phyloP scores from a whole-genome alignment of 2,113 vertebrate genomes.

The Tenebrosternarchus preto region DNA sequence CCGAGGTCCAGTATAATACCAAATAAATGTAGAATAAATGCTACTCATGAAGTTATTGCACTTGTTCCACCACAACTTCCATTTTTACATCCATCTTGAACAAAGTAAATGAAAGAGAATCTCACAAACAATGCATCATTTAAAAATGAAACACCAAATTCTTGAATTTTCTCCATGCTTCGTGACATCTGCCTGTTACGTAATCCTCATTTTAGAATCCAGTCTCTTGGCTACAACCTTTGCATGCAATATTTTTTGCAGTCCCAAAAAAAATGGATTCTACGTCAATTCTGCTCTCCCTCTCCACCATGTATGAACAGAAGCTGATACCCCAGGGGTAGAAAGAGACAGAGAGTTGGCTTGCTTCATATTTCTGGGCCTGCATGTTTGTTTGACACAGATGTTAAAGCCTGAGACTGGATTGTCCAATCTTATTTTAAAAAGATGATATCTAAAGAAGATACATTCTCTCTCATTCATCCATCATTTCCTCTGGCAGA shows the following conservation, averaged over 20 bases:
- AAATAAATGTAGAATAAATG: constrained; percentile 34
- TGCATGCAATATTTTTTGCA: no score
- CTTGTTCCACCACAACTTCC: constrained; percentile 71
- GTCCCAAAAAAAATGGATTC: no score
- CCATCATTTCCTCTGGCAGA: background rate
- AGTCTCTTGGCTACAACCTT: background rate
- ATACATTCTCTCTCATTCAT: background rate
- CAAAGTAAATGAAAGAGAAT: constrained; percentile 27
- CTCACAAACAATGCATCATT: constrained; percentile 35
- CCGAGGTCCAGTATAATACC: constrained; percentile 45
- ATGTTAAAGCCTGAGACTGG: constrained; percentile 1
- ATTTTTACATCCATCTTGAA: constrained; percentile 49
- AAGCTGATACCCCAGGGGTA: background rate
- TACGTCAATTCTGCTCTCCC: no score
- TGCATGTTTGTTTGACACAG: background rate
- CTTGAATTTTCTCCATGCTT: constrained; percentile 20
- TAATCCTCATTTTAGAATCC: background rate
- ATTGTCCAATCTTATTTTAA: background rate
- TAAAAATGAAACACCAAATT: constrained; percentile 37
- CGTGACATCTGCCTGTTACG: constrained; percentile 12
- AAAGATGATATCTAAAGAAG: background rate
- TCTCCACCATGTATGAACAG: background rate
- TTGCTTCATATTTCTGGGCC: background rate
- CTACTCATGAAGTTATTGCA: constrained; percentile 85
- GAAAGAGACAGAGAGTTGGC: background rate